These are phyloP conservation scores for Sinopyrophorus schimmeli DNA, from an alignment of 2,888 invertebrate species.

Conservation along the genomic window DNA sequence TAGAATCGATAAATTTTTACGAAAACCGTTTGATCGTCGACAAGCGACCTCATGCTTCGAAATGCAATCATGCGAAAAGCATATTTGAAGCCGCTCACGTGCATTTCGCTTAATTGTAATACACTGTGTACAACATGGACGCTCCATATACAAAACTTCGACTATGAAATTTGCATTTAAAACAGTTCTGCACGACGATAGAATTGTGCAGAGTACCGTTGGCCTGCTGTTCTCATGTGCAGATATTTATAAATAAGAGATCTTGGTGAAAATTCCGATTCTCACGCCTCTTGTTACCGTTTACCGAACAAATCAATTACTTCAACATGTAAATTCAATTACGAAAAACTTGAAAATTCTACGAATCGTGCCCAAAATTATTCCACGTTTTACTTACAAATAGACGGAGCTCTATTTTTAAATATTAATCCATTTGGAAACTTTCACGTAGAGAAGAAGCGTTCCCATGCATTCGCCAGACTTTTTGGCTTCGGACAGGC, in stretches of 20 bases:
- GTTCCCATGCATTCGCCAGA: no score
- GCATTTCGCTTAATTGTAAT: slow-evolving; percentile 19
- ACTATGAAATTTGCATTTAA: slow-evolving; percentile 22
- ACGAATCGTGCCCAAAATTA: no score
- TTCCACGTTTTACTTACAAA: no score
- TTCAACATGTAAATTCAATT: neutral
- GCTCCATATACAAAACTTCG: slow-evolving; percentile 14
- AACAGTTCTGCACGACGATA: slow-evolving; percentile 16
- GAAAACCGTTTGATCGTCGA: neutral
- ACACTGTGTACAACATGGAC: slow-evolving; percentile 15
- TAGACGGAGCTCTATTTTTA: no score
- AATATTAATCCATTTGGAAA: no score
- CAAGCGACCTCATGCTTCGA: slow-evolving; percentile 2
- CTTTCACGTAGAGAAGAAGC: no score
- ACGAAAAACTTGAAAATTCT: no score
- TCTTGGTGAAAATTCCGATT: slow-evolving; percentile 11
- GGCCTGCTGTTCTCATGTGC: slow-evolving; percentile 15
- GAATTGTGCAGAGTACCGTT: slow-evolving; percentile 21
- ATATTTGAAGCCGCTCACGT: slow-evolving; percentile 16
- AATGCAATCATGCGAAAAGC: slow-evolving; percentile 20
- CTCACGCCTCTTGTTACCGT: slow-evolving; percentile 15
- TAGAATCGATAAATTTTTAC: no score
- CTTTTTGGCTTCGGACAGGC: no score
- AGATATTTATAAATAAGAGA: slow-evolving; percentile 17
- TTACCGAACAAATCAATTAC: slow-evolving; percentile 11